Conservation (phyloP, 2,797 vertebrate species). For the Agapornis canus region DNA sequence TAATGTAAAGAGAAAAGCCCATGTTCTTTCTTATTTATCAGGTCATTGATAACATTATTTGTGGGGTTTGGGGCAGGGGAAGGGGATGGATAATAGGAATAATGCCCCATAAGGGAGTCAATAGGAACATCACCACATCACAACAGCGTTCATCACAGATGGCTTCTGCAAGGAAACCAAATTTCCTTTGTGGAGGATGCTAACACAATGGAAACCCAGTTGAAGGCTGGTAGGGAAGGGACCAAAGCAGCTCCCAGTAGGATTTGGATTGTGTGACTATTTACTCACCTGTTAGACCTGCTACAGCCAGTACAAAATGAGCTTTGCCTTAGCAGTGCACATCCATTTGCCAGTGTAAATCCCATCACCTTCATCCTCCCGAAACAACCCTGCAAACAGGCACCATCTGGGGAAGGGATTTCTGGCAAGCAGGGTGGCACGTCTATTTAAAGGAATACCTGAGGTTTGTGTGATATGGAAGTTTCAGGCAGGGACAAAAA, state of each 20-base stretch:
- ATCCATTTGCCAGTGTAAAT: neutral
- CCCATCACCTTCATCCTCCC: neutral
- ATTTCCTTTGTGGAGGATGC: neutral
- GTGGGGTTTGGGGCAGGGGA: neutral
- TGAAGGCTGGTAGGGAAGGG: neutral
- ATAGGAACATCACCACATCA: neutral
- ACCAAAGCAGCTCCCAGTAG: neutral
- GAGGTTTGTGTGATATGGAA: neutral
- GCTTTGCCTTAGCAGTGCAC: neutral
- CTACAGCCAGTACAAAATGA: neutral
- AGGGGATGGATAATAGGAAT: neutral
- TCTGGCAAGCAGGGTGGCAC: neutral
- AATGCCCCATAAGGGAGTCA: rapidly evolving
- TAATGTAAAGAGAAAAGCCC: neutral
- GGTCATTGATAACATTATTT: neutral
- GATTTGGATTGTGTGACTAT: neutral
- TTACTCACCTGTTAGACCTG: neutral
- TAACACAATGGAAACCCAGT: neutral
- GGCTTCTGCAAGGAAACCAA: neutral
- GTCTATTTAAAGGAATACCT: neutral
- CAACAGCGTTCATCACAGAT: neutral
- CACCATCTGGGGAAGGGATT: neutral
- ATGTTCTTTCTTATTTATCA: neutral
- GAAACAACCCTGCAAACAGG: neutral
- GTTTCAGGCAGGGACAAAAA: neutral